phyloP scores from a whole-genome alignment of 2,113 vertebrate genomes.

The Zosterops lateralis region DNA sequence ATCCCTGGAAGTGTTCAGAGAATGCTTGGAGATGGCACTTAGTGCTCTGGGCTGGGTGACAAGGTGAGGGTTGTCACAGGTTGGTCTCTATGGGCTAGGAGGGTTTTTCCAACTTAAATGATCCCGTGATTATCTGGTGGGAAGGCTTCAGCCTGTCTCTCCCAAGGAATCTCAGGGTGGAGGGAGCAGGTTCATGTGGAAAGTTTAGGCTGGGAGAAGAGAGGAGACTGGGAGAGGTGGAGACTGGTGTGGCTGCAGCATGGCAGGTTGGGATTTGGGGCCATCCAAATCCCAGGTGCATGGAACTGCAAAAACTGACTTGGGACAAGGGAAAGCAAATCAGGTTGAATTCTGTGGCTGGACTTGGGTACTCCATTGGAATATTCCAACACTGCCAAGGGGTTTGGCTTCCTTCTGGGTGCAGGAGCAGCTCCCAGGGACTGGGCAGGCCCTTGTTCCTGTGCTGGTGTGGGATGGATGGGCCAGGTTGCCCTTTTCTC shows the following conservation, averaged over 20 bases:
- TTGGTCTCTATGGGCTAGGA: not conserved
- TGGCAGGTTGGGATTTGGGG: not conserved
- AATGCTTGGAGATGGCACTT: not conserved
- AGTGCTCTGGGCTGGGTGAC: not conserved
- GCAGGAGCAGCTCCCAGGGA: not conserved
- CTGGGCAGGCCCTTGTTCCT: not conserved
- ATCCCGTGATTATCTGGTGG: not conserved
- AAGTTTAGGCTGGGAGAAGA: not conserved
- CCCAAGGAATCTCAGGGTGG: rapidly evolving
- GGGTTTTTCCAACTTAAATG: not conserved
- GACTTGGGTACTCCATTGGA: rapidly evolving
- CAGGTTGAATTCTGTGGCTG: rapidly evolving
- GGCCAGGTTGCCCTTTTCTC: not conserved
- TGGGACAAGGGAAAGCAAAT: not conserved
- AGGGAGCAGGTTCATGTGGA: not conserved
- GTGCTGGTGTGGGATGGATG: not conserved
- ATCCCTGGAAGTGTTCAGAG: not conserved
- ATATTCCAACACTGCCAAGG: rapidly evolving
- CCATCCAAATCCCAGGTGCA: not conserved
- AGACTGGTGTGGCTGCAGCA: not conserved
- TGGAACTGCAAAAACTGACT: not conserved
- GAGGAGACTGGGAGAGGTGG: not conserved
- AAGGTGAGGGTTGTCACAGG: not conserved
- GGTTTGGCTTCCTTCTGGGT: not conserved
- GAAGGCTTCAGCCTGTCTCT: not conserved